Evolutionary conservation across 1,140 invertebrate species (phyloP).

Genomic region (Bombus superbus): DNA sequence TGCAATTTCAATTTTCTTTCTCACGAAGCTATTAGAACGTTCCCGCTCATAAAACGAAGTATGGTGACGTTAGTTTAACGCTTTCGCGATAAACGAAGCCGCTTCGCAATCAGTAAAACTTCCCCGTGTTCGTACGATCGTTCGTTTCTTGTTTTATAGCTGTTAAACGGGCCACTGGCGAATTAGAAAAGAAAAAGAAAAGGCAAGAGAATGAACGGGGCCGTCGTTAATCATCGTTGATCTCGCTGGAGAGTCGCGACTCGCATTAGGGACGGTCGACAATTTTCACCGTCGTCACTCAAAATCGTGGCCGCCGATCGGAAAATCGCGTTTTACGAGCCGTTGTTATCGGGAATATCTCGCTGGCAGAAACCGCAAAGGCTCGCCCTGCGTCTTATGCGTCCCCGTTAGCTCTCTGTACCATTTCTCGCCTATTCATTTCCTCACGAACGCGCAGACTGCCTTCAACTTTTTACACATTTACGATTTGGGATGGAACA

Average conservation of each 20-base stretch:
- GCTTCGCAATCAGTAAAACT: background rate
- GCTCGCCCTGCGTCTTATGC: slow-evolving; percentile 29
- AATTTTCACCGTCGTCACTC: slow-evolving; percentile 33
- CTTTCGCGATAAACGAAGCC: slow-evolving; percentile 11
- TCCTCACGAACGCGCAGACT: background rate
- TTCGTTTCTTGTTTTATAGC: slow-evolving; percentile 24
- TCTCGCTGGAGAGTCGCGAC: background rate
- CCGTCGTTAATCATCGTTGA: slow-evolving; percentile 43
- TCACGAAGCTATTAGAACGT: background rate
- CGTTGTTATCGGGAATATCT: slow-evolving; percentile 42
- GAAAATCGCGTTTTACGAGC: slow-evolving; percentile 49
- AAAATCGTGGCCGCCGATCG: slow-evolving; percentile 12
- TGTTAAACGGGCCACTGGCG: slow-evolving; percentile 14
- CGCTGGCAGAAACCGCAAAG: slow-evolving; percentile 14
- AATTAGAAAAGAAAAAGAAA: background rate
- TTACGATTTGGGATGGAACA: background rate
- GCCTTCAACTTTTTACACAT: background rate
- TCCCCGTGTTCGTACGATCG: background rate
- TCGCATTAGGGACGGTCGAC: slow-evolving; percentile 9
- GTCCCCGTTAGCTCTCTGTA: slow-evolving; percentile 46
- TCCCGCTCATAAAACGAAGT: background rate
- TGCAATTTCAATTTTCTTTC: background rate
- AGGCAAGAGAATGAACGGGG: background rate
- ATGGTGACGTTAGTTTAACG: background rate
- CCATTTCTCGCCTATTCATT: slow-evolving; percentile 32